Evolutionary conservation across 2,113 vertebrate genomes (phyloP).

Genomic region (Eulemur macaco): DNA sequence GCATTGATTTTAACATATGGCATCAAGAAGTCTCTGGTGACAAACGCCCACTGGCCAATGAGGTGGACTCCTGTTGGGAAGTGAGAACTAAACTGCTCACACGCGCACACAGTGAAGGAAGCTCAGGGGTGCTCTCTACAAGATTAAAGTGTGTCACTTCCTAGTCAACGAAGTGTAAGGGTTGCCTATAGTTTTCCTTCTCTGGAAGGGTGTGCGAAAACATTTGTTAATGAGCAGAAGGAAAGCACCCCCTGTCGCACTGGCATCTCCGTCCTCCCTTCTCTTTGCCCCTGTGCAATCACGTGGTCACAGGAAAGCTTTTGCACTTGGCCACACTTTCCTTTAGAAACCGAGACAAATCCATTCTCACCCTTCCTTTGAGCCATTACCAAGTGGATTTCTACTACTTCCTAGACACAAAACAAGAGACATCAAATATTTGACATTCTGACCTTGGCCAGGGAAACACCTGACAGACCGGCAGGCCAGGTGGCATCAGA

Average conservation of each 20-base stretch:
- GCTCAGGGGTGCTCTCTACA: rapidly evolving
- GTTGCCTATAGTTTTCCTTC: rapidly evolving
- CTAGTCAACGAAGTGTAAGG: not conserved
- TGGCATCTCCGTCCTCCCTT: not conserved
- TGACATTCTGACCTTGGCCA: not conserved
- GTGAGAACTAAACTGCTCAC: not conserved
- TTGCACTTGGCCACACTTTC: not conserved
- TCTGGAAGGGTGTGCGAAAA: not conserved
- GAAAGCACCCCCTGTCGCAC: rapidly evolving
- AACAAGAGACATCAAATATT: not conserved
- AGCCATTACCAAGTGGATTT: not conserved
- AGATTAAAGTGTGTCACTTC: no score
- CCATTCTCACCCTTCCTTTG: not conserved
- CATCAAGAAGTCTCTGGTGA: rapidly evolving
- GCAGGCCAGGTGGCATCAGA: not conserved
- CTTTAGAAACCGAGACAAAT: not conserved
- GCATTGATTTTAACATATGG: not conserved
- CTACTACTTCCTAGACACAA: no score
- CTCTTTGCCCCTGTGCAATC: rapidly evolving
- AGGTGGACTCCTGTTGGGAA: rapidly evolving
- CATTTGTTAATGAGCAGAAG: rapidly evolving
- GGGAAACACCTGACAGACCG: no score
- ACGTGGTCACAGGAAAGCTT: not conserved
- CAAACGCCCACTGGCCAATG: rapidly evolving
- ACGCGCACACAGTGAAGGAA: rapidly evolving